These are phyloP conservation scores for Molanna angustata DNA, from an alignment of 2,888 invertebrate genomes.

Conservation along the genomic window DNA sequence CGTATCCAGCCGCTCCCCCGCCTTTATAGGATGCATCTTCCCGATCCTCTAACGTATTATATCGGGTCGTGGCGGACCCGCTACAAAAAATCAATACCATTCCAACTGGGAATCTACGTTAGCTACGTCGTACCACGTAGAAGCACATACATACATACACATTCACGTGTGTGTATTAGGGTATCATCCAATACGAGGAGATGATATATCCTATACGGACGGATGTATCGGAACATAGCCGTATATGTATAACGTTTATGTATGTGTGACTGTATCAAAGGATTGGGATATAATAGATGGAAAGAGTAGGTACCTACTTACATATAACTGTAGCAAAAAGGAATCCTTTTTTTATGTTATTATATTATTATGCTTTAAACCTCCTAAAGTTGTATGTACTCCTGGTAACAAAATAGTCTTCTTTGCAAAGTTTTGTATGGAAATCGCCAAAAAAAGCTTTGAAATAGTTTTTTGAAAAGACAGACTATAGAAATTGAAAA, in stretches of 20 bases:
- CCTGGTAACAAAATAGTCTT: too few species aligned
- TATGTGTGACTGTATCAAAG: neutral
- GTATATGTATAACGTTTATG: neutral
- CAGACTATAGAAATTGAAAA: too few species aligned
- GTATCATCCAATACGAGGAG: too few species aligned
- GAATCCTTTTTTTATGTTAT: too few species aligned
- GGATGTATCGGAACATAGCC: neutral
- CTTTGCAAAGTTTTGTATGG: too few species aligned
- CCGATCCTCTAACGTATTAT: conserved; percentile 15
- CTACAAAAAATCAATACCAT: conserved; percentile 32
- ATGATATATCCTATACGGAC: neutral
- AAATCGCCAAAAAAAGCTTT: too few species aligned
- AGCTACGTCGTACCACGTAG: conserved; percentile 28
- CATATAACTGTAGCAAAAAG: too few species aligned
- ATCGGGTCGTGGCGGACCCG: conserved; percentile 16
- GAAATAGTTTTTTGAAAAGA: too few species aligned
- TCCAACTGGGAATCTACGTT: conserved; percentile 24
- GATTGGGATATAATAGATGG: neutral
- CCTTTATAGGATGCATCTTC: neutral
- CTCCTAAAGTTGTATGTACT: too few species aligned
- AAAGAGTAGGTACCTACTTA: too few species aligned
- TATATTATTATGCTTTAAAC: too few species aligned
- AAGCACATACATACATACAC: conserved; percentile 12
- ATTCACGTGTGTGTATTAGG: too few species aligned
- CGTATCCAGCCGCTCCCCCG: neutral